Evolutionary conservation across 2,797 vertebrate species (phyloP).

Genomic region (Urocyon cinereoargenteus): DNA sequence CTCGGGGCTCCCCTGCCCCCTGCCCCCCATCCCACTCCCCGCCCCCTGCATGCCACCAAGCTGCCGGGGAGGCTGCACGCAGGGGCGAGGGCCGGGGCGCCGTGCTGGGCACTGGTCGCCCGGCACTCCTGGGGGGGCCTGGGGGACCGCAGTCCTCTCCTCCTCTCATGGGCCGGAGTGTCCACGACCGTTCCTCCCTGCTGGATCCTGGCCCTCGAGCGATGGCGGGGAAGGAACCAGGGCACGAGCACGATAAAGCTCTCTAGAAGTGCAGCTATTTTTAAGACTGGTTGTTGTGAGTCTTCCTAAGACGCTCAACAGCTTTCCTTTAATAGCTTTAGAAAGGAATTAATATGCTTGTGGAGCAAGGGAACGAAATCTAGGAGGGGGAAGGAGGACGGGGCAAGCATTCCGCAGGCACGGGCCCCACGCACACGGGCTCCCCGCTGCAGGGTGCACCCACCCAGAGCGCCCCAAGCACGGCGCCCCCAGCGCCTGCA

Average conservation of each 20-base stretch:
- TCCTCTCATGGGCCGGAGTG: too few species aligned
- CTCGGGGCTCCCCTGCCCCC: not conserved
- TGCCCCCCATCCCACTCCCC: not conserved
- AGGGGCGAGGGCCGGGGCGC: not conserved
- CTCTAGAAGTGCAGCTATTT: conserved; percentile 46
- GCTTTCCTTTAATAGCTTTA: conserved; percentile 73
- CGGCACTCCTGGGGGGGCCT: too few species aligned
- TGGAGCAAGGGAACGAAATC: conserved; percentile 80
- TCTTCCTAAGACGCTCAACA: conserved; percentile 61
- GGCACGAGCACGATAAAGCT: not conserved
- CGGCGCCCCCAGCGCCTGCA: too few species aligned
- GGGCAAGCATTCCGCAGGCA: conserved; percentile 71
- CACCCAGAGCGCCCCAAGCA: too few species aligned
- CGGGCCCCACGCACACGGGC: conserved; percentile 17
- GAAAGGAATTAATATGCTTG: conserved; percentile 76
- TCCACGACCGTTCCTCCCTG: too few species aligned
- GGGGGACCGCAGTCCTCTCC: too few species aligned
- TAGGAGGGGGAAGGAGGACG: conserved; percentile 48
- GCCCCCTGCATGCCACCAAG: too few species aligned
- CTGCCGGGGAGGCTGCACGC: not conserved
- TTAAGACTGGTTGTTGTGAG: conserved; percentile 55
- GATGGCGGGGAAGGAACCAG: fast-evolving
- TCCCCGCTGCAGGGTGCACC: too few species aligned
- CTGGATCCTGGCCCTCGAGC: not conserved
- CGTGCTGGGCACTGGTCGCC: too few species aligned